These are phyloP conservation scores for Brachyhypopomus gauderio DNA, from an alignment of 2,113 vertebrate species.

Conservation along the genomic window DNA sequence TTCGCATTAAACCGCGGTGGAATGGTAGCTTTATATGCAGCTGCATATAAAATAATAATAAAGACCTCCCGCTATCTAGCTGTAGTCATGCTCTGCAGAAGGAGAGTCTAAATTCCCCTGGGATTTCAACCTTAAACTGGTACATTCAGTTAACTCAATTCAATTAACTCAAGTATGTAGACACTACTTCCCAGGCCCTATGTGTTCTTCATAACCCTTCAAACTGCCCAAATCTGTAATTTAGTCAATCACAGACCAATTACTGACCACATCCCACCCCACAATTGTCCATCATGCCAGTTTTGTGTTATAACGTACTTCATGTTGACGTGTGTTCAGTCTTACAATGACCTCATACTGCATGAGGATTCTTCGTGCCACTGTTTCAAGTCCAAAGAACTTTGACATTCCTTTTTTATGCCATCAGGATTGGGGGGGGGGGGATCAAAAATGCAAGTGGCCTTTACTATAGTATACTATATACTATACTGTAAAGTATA, in stretches of 20 bases:
- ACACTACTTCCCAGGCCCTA: not conserved
- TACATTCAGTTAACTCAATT: too few relatives aligned
- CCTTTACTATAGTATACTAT: not conserved
- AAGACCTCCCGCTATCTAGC: not conserved
- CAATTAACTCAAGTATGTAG: not conserved
- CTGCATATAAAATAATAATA: too few relatives aligned
- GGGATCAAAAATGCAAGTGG: slow-evolving; percentile 21
- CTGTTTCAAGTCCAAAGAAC: not conserved
- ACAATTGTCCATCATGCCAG: not conserved
- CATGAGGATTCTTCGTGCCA: not conserved
- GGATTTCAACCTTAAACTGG: not conserved
- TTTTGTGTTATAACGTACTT: not conserved
- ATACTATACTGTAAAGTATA: too few relatives aligned
- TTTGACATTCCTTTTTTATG: slow-evolving; percentile 17
- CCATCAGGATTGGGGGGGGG: not conserved
- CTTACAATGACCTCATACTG: not conserved
- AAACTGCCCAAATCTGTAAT: not conserved
- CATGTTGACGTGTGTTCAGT: slow-evolving; percentile 1
- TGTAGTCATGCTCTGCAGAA: not conserved
- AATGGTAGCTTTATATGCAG: too few relatives aligned
- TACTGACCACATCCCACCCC: too few relatives aligned
- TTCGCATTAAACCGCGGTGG: too few relatives aligned
- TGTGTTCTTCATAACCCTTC: not conserved
- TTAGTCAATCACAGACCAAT: too few relatives aligned
- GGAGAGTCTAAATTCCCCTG: not conserved